Conservation (phyloP, 1,140 invertebrate species). For the Teleopsis dalmanni region DNA sequence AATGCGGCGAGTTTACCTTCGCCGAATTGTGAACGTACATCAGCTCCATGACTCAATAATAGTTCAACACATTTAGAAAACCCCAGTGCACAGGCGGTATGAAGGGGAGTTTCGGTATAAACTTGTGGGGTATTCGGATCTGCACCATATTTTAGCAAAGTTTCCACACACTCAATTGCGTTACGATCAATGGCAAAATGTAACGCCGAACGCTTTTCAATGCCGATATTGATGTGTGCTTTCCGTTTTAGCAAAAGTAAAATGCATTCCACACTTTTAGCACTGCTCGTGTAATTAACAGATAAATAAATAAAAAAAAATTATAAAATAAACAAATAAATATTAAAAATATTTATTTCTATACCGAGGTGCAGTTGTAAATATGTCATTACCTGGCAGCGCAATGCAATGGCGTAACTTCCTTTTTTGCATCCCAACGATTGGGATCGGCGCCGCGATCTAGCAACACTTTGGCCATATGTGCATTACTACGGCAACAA, state of each 20-base stretch:
- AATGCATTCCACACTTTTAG: conserved; percentile 50
- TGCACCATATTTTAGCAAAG: conserved; percentile 60
- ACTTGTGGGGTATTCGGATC: conserved; percentile 72
- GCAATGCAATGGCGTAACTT: conserved; percentile 68
- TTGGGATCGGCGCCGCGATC: conserved; percentile 57
- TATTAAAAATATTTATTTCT: too few species aligned
- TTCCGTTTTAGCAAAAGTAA: conserved; percentile 56
- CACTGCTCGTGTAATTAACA: too few species aligned
- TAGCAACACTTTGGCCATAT: conserved; percentile 57
- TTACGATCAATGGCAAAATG: conserved; percentile 69
- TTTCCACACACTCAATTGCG: conserved; percentile 58
- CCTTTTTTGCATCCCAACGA: conserved; percentile 57
- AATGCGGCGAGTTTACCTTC: conserved; percentile 61
- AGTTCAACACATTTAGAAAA: conserved; percentile 59
- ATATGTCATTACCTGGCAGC: conserved; percentile 57
- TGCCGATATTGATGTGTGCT: conserved; percentile 66
- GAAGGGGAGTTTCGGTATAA: conserved; percentile 74
- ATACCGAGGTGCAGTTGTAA: neutral
- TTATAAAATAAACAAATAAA: too few species aligned
- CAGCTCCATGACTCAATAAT: conserved; percentile 63
- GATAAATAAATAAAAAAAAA: neutral
- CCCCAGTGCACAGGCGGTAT: conserved; percentile 69
- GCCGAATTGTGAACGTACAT: conserved; percentile 65
- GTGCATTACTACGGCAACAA: conserved; percentile 56
- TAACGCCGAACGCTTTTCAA: conserved; percentile 57